Evolutionary conservation across 2,888 invertebrate species (phyloP), one percentile per base, ranked within the genome.

Genomic region (Leptogaster cylindrica): DNA sequence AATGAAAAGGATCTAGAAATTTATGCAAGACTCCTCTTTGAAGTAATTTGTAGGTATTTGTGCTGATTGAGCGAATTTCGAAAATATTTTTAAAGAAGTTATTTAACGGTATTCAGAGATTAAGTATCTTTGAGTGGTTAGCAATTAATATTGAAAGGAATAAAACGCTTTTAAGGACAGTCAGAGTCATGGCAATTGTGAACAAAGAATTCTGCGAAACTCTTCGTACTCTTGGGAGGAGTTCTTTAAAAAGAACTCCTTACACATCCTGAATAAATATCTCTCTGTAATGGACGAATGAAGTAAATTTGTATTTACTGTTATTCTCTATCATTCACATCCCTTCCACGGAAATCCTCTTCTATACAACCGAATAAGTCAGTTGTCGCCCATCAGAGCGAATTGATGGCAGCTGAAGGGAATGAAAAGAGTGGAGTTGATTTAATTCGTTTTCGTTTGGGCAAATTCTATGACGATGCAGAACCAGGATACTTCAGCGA

Each of bases 391-490:
- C 61, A 28, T 27, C 27, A 27, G 44, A 28, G 28, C 8, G 41
- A 16, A 61, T 44, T 61, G 61, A 61, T 28, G 61, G 44, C 41
- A 61, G 61, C 61, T 44, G 61, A 61, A 61, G 14, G 44, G 44
- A 61, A 61, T 61, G 18, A 44, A 61, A 44, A 14, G 28, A 44
- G 44, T 27, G 61, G 61, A 61, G 44, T 61, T 61, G 61, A 61
- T 61, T 61, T 61, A 61, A 61, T 61, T 61, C 61, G 61, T 61
- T 61, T 61, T 44, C 61, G 6, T 61, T 41, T 27, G 14, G 2
- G 10, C 16, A 27, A 41, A 20, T 16, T 10, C 48, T 16, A 23
- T n/a, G 28, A 6, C n/a, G 16, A 16, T 25, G 18, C 1, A 27
- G 41, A 14, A 46, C 4, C 20, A 44, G 6, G 44, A 41, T 20